A percentile compares a stretch with the other conserved stretches of the same genome.
Conservation (phyloP, 2,113 vertebrate genomes). For the Saccopteryx bilineata region DNA sequence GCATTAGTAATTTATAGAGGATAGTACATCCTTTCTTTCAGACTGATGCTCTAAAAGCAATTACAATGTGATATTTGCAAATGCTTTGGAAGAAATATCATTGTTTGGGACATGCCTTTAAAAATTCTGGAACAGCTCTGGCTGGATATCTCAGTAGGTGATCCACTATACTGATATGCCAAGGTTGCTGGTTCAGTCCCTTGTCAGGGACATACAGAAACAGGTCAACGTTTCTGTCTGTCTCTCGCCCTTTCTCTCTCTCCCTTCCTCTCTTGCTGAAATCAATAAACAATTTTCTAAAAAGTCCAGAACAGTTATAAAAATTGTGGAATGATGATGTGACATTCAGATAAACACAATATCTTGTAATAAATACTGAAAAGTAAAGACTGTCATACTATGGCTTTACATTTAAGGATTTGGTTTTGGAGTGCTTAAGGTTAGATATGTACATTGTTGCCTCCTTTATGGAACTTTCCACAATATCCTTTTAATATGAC, state of each 20-base stretch:
- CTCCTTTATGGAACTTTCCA: not conserved
- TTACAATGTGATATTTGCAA: not conserved
- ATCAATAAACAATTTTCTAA: too few relatives aligned
- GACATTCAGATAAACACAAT: not conserved
- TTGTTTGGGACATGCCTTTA: not conserved
- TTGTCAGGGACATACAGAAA: too few relatives aligned
- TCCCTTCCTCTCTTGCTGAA: too few relatives aligned
- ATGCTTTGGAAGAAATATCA: not conserved
- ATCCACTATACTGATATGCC: too few relatives aligned
- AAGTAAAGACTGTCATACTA: not conserved
- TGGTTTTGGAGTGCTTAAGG: not conserved
- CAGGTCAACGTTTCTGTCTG: too few relatives aligned
- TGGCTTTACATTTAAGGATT: not conserved
- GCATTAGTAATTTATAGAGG: not conserved
- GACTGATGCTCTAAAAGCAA: not conserved
- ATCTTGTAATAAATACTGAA: not conserved
- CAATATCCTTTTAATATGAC: not conserved
- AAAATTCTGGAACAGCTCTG: not conserved
- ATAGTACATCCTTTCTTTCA: not conserved
- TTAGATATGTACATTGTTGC: not conserved
- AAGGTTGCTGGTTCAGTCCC: too few relatives aligned
- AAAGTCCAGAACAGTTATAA: not conserved
- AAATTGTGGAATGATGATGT: not conserved
- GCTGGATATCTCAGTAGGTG: too few relatives aligned
- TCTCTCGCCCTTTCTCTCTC: too few relatives aligned